These are phyloP conservation scores for Mobula hypostoma DNA, from an alignment of 2,113 vertebrate genomes.

Conservation along the genomic window DNA sequence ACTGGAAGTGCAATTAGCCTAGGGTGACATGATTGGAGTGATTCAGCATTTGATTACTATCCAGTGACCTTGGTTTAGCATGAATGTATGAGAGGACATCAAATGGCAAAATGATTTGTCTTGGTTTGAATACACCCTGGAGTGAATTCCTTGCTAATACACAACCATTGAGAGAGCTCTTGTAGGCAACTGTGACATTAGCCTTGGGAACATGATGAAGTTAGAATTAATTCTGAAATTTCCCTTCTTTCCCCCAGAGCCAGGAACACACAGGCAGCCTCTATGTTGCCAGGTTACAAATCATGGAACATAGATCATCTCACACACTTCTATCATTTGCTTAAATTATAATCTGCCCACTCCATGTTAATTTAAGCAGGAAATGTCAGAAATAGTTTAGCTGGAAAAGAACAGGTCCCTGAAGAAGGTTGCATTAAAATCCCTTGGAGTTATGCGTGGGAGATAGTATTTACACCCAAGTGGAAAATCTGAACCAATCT, in stretches of 20 bases:
- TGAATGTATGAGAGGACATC: not conserved
- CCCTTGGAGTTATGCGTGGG: not conserved
- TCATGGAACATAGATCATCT: not conserved
- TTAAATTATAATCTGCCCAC: not conserved
- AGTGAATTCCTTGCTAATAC: not conserved
- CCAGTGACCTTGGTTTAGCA: not conserved
- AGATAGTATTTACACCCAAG: not conserved
- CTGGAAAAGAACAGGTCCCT: not conserved
- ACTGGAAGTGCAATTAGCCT: not conserved
- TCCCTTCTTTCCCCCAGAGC: not conserved
- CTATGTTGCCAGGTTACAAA: not conserved
- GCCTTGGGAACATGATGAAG: not conserved
- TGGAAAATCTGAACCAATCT: not conserved
- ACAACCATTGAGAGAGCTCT: not conserved
- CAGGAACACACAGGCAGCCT: not conserved
- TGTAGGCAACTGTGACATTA: not conserved
- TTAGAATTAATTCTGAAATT: not conserved
- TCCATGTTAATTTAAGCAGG: not conserved
- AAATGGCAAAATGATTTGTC: not conserved
- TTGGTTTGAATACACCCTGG: not conserved
- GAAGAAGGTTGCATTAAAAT: slow-evolving; percentile 8
- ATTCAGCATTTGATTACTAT: not conserved
- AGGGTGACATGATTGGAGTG: not conserved
- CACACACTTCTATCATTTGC: not conserved
- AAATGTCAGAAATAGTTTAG: not conserved